Conservation (phyloP, 2,888 invertebrate genomes). For the Machimus atricapillus region DNA sequence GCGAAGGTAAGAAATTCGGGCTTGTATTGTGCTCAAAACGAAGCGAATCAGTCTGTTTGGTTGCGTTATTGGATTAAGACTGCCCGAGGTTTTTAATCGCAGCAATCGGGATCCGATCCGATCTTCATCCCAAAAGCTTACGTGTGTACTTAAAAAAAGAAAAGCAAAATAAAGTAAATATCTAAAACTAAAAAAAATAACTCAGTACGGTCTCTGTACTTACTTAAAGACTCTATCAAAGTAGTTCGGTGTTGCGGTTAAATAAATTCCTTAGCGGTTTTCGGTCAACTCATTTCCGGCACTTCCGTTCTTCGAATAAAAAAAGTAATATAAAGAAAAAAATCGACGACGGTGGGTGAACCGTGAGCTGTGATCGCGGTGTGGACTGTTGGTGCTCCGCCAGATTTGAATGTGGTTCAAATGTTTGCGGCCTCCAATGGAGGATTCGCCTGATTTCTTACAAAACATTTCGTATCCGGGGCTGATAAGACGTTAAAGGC, state of each 20-base stretch:
- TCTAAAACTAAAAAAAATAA: background rate
- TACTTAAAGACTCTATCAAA: background rate
- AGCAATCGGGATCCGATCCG: background rate
- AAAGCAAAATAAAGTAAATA: background rate
- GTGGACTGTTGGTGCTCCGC: background rate
- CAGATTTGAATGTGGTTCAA: background rate
- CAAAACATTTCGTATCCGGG: conserved; percentile 42
- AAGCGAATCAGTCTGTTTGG: conserved; percentile 51
- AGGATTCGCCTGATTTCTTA: background rate
- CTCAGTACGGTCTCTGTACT: background rate
- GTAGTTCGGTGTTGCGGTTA: background rate
- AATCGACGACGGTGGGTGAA: background rate
- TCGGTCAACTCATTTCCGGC: conserved; percentile 36
- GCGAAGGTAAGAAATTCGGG: conserved; percentile 37
- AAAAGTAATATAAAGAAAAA: background rate
- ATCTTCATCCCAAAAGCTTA: background rate
- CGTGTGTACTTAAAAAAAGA: conserved; percentile 16
- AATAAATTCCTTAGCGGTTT: conserved; percentile 24
- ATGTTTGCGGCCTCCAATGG: background rate
- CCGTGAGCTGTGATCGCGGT: background rate
- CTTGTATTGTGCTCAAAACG: conserved; percentile 28
- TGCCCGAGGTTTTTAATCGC: conserved; percentile 20
- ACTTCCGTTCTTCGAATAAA: background rate
- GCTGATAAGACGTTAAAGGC: conserved; percentile 41
- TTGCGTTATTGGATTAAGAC: conserved; percentile 51